Evolutionary conservation across 2,797 vertebrate species (phyloP), one percentile per base, ranked within the genome.

Genomic region (Gallinago nigripennis): DNA sequence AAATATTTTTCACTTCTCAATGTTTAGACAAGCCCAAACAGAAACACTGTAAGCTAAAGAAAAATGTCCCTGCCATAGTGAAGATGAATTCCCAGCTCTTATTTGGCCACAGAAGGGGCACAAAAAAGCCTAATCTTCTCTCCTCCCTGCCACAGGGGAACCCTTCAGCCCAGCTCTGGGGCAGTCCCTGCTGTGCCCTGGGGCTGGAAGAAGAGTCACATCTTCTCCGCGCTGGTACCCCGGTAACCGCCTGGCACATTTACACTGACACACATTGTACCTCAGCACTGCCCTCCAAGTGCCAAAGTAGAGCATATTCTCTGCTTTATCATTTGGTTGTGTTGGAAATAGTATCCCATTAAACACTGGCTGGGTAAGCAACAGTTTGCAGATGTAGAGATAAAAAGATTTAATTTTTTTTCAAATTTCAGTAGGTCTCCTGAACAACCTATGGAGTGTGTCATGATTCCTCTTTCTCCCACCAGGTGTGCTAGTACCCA

Each of bases 241-340:
- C 12, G 24, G 8, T 18, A 78, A 25, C 25, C 1, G 0, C 0
- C 2, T 11, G 72, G 33, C 24, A 60, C 75, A 3, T 8, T 30
- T 28, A 20, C 56, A 23, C 12, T 2, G 9, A 23, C 33, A 31
- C 6, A 46, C 4, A 1, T 10, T 15, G 16, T 17, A 66, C 72
- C 31, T 2, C 20, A 64, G 50, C 61, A 2, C 56, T 7, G 35
- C 16, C n/a, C 60, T 53, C n/a, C 61, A 25, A 23, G 50, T 3
- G 39, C 56, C 69, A 69, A 66, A 58, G 68, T 39, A 77, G 48
- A 33, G 39, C 66, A 18, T 60, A 21, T 8, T 17, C 45, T 35
- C 51, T 43, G 43, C 69, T 33, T 87, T 31, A 73, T 16, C 9
- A 0, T 37, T 17, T 30, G 66, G 13, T 6, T 37, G 20, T 61